Conservation (phyloP, 2,113 vertebrate species). For the Genyomyrus donnyi region DNA sequence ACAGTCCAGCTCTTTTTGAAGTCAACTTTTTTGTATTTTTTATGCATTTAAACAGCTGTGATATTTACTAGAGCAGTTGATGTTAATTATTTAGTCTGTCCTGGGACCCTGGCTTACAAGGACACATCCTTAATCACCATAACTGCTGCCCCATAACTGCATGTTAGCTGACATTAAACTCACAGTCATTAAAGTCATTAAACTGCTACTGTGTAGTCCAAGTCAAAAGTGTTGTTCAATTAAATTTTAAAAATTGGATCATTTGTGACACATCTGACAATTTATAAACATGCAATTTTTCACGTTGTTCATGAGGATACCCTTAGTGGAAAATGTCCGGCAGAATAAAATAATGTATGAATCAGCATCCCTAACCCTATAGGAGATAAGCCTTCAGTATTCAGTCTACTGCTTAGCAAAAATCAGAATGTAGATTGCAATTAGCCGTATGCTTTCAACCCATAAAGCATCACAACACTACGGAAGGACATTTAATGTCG, state of each 20-base stretch:
- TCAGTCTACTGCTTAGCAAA: not conserved
- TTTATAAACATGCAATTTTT: not conserved
- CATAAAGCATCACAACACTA: constrained; percentile 8
- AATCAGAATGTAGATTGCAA: not conserved
- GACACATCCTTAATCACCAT: not conserved
- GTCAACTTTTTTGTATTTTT: not conserved
- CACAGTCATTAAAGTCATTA: not conserved
- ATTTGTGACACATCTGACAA: not conserved
- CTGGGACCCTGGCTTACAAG: not conserved
- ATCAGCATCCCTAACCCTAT: not conserved
- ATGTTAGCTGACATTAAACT: not conserved
- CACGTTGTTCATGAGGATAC: not conserved
- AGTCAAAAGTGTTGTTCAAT: constrained; percentile 1
- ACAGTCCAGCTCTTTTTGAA: not conserved
- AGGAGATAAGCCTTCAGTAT: not conserved
- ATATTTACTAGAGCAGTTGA: not conserved
- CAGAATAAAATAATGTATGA: not conserved
- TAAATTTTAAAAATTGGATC: not conserved
- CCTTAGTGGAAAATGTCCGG: not conserved
- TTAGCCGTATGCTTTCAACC: constrained; percentile 14
- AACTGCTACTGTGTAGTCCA: not conserved
- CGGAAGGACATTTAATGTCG: not conserved
- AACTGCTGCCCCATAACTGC: not conserved
- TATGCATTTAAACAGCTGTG: not conserved
- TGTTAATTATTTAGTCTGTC: not conserved